A percentile compares a stretch with the other conserved stretches of the same genome.
phyloP scores from a whole-genome alignment of 2,888 invertebrate species.

The Bombylius discolor region DNA sequence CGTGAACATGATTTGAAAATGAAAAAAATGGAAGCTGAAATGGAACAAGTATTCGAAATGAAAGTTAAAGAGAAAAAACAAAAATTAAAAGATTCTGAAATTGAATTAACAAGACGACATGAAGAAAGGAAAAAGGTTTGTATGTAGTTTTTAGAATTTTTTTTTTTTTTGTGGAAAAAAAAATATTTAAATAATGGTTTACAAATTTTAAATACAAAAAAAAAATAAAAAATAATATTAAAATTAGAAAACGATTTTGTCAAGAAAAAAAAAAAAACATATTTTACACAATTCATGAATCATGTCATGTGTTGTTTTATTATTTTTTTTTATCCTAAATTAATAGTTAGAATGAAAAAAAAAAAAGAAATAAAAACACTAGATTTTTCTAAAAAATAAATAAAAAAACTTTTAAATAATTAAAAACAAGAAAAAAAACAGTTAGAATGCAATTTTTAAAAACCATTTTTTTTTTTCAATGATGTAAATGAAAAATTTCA shows the following conservation, averaged over 20 bases:
- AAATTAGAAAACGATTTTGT: too few relatives aligned
- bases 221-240: not conserved
- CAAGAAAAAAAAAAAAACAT: too few relatives aligned
- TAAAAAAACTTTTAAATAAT: too few relatives aligned
- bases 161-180: conserved; percentile 35
- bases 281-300: too few relatives aligned
- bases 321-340: too few relatives aligned
- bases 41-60: conserved; percentile 98
- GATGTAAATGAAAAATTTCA: conserved; percentile 15
- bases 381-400: too few relatives aligned
- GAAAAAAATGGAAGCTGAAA: conserved; percentile 97
- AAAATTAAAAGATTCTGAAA: conserved; percentile 89
- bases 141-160: not conserved
- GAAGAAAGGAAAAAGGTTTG: conserved; percentile 59
- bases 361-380: too few relatives aligned
- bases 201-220: not conserved
- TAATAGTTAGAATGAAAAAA: too few relatives aligned
- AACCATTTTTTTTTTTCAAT: too few relatives aligned
- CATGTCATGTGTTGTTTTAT: too few relatives aligned
- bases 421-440: too few relatives aligned
- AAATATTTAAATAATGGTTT: conserved; percentile 26
- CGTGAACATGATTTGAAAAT: conserved; percentile 90
- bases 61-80: conserved; percentile 94
- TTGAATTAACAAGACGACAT: conserved; percentile 82
- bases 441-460: too few relatives aligned